Conservation (phyloP, 53 echinoderm and acorn worm genomes). For the Crossaster papposus region DNA sequence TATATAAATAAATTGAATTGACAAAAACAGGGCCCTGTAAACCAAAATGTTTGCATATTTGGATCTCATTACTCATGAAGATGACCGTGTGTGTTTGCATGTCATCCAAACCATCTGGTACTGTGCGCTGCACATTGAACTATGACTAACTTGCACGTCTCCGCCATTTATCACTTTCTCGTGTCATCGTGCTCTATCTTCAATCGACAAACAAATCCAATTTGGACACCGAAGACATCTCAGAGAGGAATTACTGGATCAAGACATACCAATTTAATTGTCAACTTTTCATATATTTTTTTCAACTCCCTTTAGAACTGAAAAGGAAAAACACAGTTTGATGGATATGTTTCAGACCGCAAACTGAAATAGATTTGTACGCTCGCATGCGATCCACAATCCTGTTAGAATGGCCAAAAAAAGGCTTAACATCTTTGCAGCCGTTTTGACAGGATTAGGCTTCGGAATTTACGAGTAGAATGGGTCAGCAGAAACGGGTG, state of each 20-base stretch:
- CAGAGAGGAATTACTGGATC: not conserved
- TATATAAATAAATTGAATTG: not conserved
- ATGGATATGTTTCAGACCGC: not conserved
- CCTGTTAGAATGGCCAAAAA: not conserved
- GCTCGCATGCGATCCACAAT: not conserved
- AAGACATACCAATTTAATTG: not conserved
- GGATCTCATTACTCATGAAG: not conserved
- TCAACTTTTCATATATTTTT: not conserved
- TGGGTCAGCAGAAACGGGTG: not conserved
- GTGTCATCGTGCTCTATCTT: not conserved
- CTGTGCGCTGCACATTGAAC: not conserved
- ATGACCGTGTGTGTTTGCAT: not conserved
- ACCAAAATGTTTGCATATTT: not conserved
- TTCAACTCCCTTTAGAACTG: not conserved
- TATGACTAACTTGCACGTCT: not conserved
- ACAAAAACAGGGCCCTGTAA: not conserved
- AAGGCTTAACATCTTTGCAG: too few relatives aligned
- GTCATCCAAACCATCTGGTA: not conserved
- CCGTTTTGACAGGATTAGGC: too few relatives aligned
- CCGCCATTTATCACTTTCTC: not conserved
- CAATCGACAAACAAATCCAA: not conserved
- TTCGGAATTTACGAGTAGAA: not conserved
- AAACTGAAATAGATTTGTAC: not conserved
- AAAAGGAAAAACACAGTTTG: not conserved
- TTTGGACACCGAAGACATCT: not conserved